phyloP scores from a whole-genome alignment of 1,140 invertebrate genomes.

The Aphelenchoides avenae region DNA sequence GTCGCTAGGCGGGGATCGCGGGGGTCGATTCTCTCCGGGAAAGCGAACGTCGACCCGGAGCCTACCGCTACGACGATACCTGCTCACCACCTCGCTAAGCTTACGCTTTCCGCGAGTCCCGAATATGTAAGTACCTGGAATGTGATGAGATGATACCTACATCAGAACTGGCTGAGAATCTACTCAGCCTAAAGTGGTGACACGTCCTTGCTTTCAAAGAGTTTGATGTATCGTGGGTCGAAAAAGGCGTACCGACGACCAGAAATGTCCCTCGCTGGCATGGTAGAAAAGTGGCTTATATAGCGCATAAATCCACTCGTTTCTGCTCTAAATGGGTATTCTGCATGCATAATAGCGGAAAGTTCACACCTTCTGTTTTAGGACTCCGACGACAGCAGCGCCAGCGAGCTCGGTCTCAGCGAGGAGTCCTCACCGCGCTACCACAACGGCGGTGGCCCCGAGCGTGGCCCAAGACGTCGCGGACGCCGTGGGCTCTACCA shows the following conservation, averaged over 20 bases:
- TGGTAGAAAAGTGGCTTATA: neutral
- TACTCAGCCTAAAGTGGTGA: too few relatives aligned
- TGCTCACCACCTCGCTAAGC: conserved; percentile 54
- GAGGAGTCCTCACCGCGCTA: conserved; percentile 26
- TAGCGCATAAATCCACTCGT: neutral
- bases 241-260: too few relatives aligned
- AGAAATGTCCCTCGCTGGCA: too few relatives aligned
- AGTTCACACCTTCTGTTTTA: conserved; percentile 26
- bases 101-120: conserved; percentile 46
- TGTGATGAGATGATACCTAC: conserved; percentile 2
- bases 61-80: conserved; percentile 47
- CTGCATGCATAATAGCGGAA: too few relatives aligned
- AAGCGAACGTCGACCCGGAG: conserved; percentile 52
- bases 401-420: conserved; percentile 39
- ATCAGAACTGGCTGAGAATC: conserved; percentile 6
- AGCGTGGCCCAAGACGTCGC: conserved; percentile 8
- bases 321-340: conserved; percentile 5
- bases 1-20: conserved; percentile 48
- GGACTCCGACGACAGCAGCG: conserved; percentile 55
- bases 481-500: conserved; percentile 17
- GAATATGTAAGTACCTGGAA: conserved; percentile 42
- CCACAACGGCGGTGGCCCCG: conserved; percentile 12
- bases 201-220: too few relatives aligned
- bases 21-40: conserved; percentile 57
- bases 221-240: too few relatives aligned